A percentile compares a stretch with the other conserved stretches of the same genome.
Conservation (phyloP, 2,113 vertebrate species). For the Alectura lathami region DNA sequence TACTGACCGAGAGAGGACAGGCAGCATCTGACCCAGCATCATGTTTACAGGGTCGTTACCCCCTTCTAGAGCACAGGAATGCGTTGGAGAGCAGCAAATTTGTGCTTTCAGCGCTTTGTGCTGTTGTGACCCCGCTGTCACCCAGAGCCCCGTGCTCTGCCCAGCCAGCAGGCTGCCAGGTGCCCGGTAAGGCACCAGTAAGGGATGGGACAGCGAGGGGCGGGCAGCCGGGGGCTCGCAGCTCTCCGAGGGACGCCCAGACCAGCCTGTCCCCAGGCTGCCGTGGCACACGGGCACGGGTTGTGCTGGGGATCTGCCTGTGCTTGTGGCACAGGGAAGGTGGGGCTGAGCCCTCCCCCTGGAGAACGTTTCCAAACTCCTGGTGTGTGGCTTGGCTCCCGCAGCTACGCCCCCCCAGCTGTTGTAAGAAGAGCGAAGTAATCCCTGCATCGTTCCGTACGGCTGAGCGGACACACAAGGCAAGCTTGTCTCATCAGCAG, state of each 20-base stretch:
- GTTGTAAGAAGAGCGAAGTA: neutral
- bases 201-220: fast-evolving
- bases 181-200: neutral
- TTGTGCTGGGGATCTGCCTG: neutral
- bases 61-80: fast-evolving
- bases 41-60: fast-evolving
- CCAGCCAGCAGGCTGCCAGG: neutral
- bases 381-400: neutral
- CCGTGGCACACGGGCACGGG: no score
- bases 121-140: fast-evolving
- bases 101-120: neutral
- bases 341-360: neutral
- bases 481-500: neutral
- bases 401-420: neutral
- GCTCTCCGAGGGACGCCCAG: no score
- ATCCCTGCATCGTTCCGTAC: neutral
- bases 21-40: neutral
- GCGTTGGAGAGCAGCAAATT: fast-evolving
- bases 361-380: neutral
- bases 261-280: no score
- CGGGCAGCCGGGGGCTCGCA: neutral
- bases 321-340: neutral
- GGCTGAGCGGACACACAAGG: neutral
- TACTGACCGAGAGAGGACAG: neutral
- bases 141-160: neutral